A percentile compares a stretch with the other conserved stretches of the same genome.
These are phyloP conservation scores for Ctenodactylus gundi DNA, from an alignment of 2,113 vertebrate species.

Conservation along the genomic window DNA sequence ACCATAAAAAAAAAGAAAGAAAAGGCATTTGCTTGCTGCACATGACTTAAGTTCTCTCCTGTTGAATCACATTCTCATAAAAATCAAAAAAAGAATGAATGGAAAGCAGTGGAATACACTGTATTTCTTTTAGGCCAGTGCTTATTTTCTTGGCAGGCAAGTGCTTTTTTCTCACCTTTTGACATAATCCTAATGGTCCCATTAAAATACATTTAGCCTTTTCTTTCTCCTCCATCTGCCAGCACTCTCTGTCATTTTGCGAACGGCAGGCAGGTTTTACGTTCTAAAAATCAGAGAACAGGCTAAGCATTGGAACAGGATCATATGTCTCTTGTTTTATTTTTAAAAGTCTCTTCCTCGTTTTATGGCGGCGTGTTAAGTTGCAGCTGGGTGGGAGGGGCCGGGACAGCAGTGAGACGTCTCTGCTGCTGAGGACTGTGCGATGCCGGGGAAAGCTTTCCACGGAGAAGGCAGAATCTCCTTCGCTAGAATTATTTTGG, in stretches of 20 bases:
- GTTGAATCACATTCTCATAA: neutral
- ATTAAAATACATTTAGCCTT: constrained; percentile 91
- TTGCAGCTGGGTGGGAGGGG: constrained; percentile 36
- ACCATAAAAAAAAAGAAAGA: too few species aligned
- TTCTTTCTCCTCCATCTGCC: constrained; percentile 75
- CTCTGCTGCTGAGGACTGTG: neutral
- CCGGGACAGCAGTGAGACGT: neutral
- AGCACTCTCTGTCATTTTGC: constrained; percentile 76
- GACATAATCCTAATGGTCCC: constrained; percentile 92
- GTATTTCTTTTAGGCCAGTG: constrained; percentile 21
- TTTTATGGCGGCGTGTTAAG: constrained; percentile 33
- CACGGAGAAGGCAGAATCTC: neutral
- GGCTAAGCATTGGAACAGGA: constrained; percentile 49
- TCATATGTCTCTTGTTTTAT: constrained; percentile 64
- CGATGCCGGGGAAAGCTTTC: neutral
- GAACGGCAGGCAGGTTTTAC: constrained; percentile 75
- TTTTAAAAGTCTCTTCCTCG: neutral
- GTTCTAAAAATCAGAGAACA: constrained; percentile 74
- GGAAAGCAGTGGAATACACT: neutral
- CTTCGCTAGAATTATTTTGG: constrained; percentile 18
- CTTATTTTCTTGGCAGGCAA: constrained; percentile 50
- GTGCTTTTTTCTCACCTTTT: constrained; percentile 83
- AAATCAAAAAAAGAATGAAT: neutral
- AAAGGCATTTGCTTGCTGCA: neutral
- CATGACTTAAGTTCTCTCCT: neutral